Base-by-base conservation (phyloP, 2,888 invertebrate species). In the Cremastinae sp. region DNA sequence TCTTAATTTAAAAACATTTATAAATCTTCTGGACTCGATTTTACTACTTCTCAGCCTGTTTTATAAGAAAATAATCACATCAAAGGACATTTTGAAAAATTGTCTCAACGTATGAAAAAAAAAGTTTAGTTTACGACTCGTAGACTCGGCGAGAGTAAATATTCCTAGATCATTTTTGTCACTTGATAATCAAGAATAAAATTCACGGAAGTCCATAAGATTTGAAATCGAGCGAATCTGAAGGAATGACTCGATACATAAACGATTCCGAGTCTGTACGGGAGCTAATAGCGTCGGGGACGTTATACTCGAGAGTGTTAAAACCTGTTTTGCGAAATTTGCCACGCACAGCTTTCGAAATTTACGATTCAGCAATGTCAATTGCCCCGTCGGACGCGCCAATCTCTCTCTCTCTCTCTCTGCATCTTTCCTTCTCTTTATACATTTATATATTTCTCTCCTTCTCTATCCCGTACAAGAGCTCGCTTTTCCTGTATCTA, bases 331-430 rank as follows among this genome's bases (percentile, higher is more conserved):
- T 45, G 58, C 47, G 47, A 69, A 69, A 70, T 74, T 74, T 64
- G 69, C 74, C 69, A 59, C 22, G 39, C 61, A 61, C 53, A 22
- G 53, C 59, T 74, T 64, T 59, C 45, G 58, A 58, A 74, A 70
- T 70, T 70, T 61, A 70, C 47, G 70, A 75, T 69, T 69, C 64
- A 64, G 28, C 59, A 28, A 49, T 55, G 59, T 53, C 74, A 65
- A 75, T 70, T 59, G 64, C 39, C 28, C 47, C 43, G 37, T 45
- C 20, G 45, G 28, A 37, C 64, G 16, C 7, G 7, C 53, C 28
- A 16, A 7, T 18, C 28, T 9, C 22, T 58, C 14, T 7, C 16
- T n/a, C 18, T 49, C 20, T 37, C 37, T 55, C 55, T 5, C 41
- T 1, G 8, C 14, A 22, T 41, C 41, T 55, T 5, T 55, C 55